Conservation (phyloP, 1,140 invertebrate species). For the Apis florea region DNA sequence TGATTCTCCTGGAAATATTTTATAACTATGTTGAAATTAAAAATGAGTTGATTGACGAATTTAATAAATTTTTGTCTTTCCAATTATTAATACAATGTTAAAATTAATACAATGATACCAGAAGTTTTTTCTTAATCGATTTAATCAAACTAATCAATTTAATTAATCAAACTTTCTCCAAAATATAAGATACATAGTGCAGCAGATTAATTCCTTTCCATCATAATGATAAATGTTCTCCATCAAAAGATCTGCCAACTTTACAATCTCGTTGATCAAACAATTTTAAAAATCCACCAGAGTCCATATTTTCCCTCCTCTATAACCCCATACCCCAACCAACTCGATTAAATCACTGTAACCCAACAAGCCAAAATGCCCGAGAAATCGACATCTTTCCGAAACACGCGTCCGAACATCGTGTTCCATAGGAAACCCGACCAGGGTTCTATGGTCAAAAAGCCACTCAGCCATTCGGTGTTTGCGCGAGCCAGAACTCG, state of each 20-base stretch:
- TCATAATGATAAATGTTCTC: too few species aligned
- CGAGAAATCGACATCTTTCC: neutral
- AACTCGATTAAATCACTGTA: neutral
- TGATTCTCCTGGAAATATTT: too few species aligned
- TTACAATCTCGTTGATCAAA: neutral
- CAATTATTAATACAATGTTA: too few species aligned
- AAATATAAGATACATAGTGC: too few species aligned
- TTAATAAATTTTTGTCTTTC: too few species aligned
- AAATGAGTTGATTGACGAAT: too few species aligned
- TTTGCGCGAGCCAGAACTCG: conserved; percentile 34
- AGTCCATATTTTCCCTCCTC: neutral
- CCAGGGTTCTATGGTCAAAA: conserved; percentile 20
- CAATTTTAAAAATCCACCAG: neutral
- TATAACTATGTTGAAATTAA: too few species aligned
- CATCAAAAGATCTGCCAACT: neutral
- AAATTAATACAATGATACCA: too few species aligned
- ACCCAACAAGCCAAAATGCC: neutral
- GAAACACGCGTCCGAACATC: neutral
- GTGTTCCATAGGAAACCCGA: neutral
- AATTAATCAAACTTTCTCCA: too few species aligned
- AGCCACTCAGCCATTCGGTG: conserved; percentile 41
- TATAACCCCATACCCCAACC: neutral
- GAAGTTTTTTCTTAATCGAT: too few species aligned
- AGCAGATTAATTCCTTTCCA: too few species aligned
- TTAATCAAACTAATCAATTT: too few species aligned